A percentile compares a stretch with the other conserved stretches of the same genome.
Evolutionary conservation across 2,113 vertebrate species (phyloP).

Genomic region (Cebidichthys violaceus): DNA sequence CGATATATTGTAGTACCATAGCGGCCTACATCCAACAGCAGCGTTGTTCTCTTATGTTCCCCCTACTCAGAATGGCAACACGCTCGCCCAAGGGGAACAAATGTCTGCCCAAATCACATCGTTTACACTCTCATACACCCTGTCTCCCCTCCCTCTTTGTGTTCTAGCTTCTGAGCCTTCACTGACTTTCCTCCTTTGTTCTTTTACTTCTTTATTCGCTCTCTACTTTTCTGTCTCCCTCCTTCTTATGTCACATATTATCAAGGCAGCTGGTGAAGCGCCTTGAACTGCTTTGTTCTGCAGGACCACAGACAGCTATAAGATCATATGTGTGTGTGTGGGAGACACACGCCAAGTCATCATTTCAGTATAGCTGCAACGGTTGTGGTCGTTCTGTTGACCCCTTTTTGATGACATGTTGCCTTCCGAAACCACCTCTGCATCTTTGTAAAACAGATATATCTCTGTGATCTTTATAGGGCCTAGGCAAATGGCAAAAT

Average conservation of each 20-base stretch:
- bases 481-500: background rate
- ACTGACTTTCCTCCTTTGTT: conserved; percentile 42
- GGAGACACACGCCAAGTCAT: background rate
- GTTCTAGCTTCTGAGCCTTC: conserved; percentile 45
- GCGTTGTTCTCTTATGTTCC: conserved; percentile 38
- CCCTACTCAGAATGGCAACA: conserved; percentile 60
- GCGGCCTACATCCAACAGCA: conserved; percentile 56
- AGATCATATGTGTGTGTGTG: conserved; percentile 3
- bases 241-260: background rate
- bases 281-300: conserved; percentile 8
- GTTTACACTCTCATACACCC: conserved; percentile 66
- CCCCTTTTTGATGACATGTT: conserved; percentile 28
- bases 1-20: conserved; percentile 16
- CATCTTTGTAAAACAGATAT: background rate
- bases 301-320: background rate
- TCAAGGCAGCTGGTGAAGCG: background rate
- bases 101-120: conserved; percentile 68
- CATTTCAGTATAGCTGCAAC: conserved; percentile 13
- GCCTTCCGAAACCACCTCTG: conserved; percentile 6
- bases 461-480: background rate
- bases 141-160: conserved; percentile 47
- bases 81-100: conserved; percentile 67
- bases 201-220: conserved; percentile 23
- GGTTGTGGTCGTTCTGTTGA: conserved; percentile 31
- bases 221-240: background rate